phyloP scores from a whole-genome alignment of 2,113 vertebrate genomes.

The Urocolius indicus region DNA sequence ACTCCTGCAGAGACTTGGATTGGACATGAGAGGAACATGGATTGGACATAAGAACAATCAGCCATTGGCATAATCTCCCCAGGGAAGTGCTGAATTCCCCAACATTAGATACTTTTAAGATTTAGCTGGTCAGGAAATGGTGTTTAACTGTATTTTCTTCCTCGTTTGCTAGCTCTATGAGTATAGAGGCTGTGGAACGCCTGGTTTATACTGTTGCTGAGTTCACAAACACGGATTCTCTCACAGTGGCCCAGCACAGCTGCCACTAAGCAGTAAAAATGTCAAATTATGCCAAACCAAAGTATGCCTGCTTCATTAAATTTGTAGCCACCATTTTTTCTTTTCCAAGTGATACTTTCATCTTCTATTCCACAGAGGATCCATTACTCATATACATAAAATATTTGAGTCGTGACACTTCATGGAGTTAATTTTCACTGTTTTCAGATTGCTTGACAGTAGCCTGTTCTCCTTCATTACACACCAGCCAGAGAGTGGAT shows the following conservation, averaged over 20 bases:
- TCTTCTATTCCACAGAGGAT: constrained; percentile 25
- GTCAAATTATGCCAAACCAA: neutral
- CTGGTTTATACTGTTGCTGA: neutral
- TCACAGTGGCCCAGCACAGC: neutral
- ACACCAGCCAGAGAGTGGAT: constrained; percentile 5
- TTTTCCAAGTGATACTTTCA: constrained; percentile 19
- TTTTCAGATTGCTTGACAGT: constrained; percentile 56
- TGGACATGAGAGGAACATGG: neutral
- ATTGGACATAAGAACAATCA: neutral
- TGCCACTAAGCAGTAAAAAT: neutral
- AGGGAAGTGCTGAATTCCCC: neutral
- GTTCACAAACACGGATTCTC: neutral
- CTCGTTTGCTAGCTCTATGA: neutral
- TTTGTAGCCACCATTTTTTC: constrained; percentile 8
- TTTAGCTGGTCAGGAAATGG: neutral
- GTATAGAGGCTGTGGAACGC: neutral
- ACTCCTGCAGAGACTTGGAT: no score
- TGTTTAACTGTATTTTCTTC: neutral
- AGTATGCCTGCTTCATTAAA: neutral
- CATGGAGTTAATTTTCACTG: constrained; percentile 53
- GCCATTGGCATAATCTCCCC: neutral
- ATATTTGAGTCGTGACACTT: constrained; percentile 29
- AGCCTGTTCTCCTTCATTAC: constrained; percentile 51
- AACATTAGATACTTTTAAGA: neutral
- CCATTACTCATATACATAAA: constrained; percentile 41